These are phyloP conservation scores for Eilema griseolum DNA, from an alignment of 2,888 invertebrate genomes.

Conservation along the genomic window DNA sequence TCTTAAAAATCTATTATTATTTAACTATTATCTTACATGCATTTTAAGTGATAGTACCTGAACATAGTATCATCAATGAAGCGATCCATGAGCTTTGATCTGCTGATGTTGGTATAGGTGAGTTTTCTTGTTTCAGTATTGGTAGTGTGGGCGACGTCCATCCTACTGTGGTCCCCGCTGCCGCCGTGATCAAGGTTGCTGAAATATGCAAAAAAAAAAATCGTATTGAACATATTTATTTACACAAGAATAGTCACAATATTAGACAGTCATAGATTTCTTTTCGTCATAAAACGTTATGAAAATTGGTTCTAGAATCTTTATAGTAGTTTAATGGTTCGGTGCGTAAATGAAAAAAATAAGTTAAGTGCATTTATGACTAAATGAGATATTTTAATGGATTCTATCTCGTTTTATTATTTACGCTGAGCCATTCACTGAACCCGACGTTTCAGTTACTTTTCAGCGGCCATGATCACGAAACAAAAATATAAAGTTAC, in stretches of 20 bases:
- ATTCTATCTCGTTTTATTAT: too few species aligned
- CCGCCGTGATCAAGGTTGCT: constrained; percentile 84
- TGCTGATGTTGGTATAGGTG: constrained; percentile 83
- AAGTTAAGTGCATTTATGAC: too few species aligned
- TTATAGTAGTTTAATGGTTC: not conserved
- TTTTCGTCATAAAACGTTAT: not conserved
- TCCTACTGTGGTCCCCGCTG: constrained; percentile 85
- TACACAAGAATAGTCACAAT: not conserved
- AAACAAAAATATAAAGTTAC: too few species aligned
- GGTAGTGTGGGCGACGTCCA: constrained; percentile 89
- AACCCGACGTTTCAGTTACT: too few species aligned
- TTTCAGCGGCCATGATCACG: too few species aligned
- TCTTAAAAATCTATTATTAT: too few species aligned
- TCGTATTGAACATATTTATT: not conserved
- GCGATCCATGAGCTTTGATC: constrained; percentile 89
- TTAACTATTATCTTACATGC: not conserved
- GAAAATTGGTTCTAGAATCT: not conserved
- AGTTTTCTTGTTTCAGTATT: constrained; percentile 77
- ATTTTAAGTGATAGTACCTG: constrained; percentile 62
- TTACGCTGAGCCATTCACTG: too few species aligned
- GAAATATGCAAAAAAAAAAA: constrained; percentile 53
- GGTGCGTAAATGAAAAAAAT: too few species aligned
- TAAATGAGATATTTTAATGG: too few species aligned
- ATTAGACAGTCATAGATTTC: not conserved
- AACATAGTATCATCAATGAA: constrained; percentile 88